phyloP scores from a whole-genome alignment of 2,888 invertebrate genomes.

The Tachina fera region DNA sequence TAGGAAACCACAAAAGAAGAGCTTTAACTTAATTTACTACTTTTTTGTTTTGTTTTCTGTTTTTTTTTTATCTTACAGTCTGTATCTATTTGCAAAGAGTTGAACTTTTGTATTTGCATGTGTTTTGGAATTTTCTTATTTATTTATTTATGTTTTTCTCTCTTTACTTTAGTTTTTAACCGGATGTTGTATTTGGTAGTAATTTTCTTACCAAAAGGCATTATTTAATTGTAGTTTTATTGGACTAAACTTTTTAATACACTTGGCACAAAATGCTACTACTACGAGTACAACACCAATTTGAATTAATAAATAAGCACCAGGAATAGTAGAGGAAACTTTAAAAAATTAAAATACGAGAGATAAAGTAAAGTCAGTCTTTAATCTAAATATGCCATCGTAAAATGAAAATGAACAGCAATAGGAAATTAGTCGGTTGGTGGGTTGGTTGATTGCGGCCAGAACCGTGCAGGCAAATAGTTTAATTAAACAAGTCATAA shows the following conservation, averaged over 20 bases:
- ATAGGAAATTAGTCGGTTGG: constrained; percentile 43
- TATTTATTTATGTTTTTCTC: background rate
- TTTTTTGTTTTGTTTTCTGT: constrained; percentile 21
- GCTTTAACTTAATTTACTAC: constrained; percentile 61
- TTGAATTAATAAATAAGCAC: constrained; percentile 49
- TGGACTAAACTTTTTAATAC: constrained; percentile 61
- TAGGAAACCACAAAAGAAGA: constrained; percentile 69
- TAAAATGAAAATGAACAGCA: constrained; percentile 46
- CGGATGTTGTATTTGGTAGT: constrained; percentile 53
- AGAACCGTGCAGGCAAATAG: background rate
- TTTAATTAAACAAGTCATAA: background rate
- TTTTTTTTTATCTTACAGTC: background rate
- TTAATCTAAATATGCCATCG: constrained; percentile 59
- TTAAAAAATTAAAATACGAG: background rate
- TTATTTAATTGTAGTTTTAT: constrained; percentile 67
- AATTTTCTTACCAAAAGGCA: constrained; percentile 58
- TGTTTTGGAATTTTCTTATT: constrained; percentile 33
- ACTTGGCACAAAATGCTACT: constrained; percentile 40
- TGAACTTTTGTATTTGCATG: constrained; percentile 38
- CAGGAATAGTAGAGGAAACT: constrained; percentile 9
- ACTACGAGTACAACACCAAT: constrained; percentile 34
- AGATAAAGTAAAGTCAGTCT: constrained; percentile 2
- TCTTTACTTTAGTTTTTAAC: constrained; percentile 10
- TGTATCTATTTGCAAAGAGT: constrained; percentile 21
- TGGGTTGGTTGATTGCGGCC: background rate